phyloP scores from a whole-genome alignment of 23 tunicate species.

The Styela plicata region DNA sequence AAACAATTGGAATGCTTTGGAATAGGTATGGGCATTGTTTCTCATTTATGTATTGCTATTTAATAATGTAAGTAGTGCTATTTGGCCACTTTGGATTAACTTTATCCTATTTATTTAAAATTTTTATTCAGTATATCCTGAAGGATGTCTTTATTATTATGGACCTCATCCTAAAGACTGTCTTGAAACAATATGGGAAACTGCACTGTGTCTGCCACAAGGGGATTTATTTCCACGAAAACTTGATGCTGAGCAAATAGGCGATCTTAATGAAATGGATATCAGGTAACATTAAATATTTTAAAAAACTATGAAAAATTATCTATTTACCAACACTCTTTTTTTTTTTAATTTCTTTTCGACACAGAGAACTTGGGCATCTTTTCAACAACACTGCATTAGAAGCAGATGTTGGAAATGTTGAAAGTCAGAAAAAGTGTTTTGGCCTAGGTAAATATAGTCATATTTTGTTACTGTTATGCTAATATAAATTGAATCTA shows the following conservation, averaged over 20 bases:
- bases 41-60: not conserved
- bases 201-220: conserved; percentile 10
- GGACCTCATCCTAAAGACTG: conserved; percentile 24
- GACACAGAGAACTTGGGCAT: conserved; percentile 8
- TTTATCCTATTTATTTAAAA: not conserved
- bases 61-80: not conserved
- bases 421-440: conserved; percentile 8
- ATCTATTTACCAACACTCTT: too few species aligned
- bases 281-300: not conserved
- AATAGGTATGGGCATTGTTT: not conserved
- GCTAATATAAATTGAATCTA: not conserved
- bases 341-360: too few species aligned
- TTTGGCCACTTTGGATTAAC: not conserved
- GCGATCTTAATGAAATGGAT: not conserved
- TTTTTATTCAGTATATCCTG: conserved; percentile 20
- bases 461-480: not conserved
- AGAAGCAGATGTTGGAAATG: conserved; percentile 7
- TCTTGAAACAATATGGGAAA: conserved; percentile 25
- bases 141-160: conserved; percentile 5
- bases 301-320: too few species aligned
- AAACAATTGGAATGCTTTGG: conserved; percentile 25
- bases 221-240: conserved; percentile 19
- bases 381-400: not conserved
- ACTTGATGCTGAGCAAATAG: not conserved
- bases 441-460: conserved; percentile 16